phyloP scores from a whole-genome alignment of 30 jellyfish, hydroid and myxozoan genomes.

The Nemopilema nomurai region DNA sequence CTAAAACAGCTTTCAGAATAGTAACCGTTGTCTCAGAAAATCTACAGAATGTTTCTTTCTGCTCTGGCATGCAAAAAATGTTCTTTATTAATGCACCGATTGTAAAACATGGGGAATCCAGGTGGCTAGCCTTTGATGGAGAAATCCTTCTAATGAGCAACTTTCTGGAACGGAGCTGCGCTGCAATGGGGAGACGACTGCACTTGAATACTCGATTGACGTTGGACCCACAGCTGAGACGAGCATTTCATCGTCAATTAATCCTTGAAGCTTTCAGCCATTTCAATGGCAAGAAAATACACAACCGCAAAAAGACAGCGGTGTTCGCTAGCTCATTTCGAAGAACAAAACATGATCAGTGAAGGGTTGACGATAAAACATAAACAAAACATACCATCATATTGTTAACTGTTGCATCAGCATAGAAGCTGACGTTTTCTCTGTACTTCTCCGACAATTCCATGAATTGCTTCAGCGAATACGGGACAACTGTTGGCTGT shows the following conservation, averaged over 20 bases:
- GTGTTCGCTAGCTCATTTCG: neutral
- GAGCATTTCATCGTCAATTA: no score
- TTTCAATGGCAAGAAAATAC: neutral
- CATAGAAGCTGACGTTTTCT: conserved; percentile 5
- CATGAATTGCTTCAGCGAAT: conserved; percentile 22
- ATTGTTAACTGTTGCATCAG: conserved; percentile 24
- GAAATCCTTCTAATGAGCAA: no score
- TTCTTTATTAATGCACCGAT: no score
- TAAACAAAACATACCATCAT: conserved; percentile 19
- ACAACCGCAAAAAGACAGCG: neutral
- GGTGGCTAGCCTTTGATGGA: no score
- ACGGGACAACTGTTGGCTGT: conserved; percentile 25
- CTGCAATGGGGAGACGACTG: neutral
- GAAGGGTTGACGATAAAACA: neutral
- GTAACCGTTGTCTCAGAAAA: no score
- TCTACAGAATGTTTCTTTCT: no score
- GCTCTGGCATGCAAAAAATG: no score
- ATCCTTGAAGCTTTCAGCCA: no score
- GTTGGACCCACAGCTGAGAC: neutral
- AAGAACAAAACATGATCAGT: neutral
- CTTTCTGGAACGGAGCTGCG: no score
- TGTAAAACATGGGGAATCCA: no score
- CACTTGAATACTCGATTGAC: neutral
- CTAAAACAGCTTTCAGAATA: no score
- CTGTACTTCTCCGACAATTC: neutral